Conservation (phyloP, 2,888 invertebrate species). For the Macrophya alboannulata region DNA sequence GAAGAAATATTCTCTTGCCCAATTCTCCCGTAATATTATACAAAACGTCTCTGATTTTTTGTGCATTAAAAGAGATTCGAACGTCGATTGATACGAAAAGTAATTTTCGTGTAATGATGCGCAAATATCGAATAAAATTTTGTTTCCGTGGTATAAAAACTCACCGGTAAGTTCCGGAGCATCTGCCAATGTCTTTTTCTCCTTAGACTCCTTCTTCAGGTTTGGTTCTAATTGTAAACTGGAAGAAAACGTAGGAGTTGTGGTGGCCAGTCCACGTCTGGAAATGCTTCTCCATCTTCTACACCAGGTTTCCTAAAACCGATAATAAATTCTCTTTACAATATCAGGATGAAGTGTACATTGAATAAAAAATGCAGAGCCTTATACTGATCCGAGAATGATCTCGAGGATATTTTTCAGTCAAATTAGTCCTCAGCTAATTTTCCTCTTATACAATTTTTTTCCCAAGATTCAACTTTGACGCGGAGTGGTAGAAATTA, state of each 20-base stretch:
- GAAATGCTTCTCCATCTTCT: constrained; percentile 82
- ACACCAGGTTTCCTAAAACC: constrained; percentile 85
- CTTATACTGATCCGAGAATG: not conserved
- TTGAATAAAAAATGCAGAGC: constrained; percentile 35
- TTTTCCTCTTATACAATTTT: not conserved
- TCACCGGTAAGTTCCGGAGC: constrained; percentile 45
- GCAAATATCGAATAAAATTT: not conserved
- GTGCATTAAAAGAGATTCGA: not conserved
- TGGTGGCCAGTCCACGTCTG: constrained; percentile 72
- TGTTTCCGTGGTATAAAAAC: not conserved
- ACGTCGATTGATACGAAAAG: not conserved
- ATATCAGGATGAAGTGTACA: not conserved
- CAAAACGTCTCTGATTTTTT: not conserved
- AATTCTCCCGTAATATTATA: not conserved
- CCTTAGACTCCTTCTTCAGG: constrained; percentile 69
- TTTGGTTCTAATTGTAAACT: constrained; percentile 67
- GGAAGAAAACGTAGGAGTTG: constrained; percentile 71
- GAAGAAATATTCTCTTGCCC: not conserved
- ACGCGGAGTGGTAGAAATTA: not conserved
- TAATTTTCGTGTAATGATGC: no score
- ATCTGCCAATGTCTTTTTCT: constrained; percentile 56
- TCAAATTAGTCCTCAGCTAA: not conserved
- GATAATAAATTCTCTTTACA: constrained; percentile 59
- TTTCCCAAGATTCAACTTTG: not conserved
- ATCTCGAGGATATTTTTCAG: not conserved